A percentile compares a stretch with the other conserved stretches of the same genome.
phyloP scores from a whole-genome alignment of 2,888 invertebrate species.

The Pelosia muscerda region DNA sequence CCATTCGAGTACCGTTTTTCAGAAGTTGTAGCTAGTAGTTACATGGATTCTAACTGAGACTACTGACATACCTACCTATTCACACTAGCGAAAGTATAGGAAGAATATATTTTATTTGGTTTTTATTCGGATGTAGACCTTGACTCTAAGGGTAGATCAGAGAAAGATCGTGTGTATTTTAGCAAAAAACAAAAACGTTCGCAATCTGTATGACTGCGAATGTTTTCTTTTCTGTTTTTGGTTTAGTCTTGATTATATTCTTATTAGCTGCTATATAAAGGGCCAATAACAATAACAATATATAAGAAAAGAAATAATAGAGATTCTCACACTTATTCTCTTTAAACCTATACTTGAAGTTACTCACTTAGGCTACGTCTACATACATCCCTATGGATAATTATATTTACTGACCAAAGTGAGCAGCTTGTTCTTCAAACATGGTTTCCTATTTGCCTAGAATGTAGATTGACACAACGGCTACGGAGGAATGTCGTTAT shows the following conservation, averaged over 20 bases:
- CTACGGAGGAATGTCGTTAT: conserved; percentile 39
- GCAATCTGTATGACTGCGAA: background rate
- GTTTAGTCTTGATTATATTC: background rate
- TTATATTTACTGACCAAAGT: background rate
- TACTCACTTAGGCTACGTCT: background rate
- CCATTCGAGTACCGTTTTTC: background rate
- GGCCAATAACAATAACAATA: no score
- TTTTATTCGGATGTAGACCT: background rate
- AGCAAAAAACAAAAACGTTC: no score
- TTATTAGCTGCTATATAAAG: background rate
- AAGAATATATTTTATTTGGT: background rate
- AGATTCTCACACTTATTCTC: no score
- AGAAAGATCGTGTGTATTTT: background rate
- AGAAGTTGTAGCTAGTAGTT: background rate
- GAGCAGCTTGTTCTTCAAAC: conserved; percentile 13
- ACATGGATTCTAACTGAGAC: background rate
- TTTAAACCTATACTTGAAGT: no score
- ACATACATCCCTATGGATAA: background rate
- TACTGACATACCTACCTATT: no score
- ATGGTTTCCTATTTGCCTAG: conserved; percentile 44
- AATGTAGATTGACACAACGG: conserved; percentile 38
- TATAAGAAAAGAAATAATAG: no score
- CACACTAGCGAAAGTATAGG: no score
- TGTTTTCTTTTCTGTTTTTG: background rate
- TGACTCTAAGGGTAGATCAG: background rate